Evolutionary conservation across 1,140 invertebrate genomes (phyloP).

Genomic region (Eciton burchellii): DNA sequence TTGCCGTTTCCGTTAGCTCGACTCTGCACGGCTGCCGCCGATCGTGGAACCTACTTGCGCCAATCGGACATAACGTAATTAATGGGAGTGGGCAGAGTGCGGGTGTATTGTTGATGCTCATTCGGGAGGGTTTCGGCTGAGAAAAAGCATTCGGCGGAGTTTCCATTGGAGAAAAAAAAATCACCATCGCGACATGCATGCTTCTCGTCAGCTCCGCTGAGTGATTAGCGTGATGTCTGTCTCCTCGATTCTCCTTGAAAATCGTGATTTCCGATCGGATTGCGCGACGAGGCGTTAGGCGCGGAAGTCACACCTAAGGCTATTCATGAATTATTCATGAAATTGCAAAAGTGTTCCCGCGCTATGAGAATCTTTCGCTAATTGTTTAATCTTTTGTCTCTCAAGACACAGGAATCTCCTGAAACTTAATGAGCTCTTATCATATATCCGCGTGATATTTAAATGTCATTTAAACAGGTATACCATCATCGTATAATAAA

Average conservation of each 20-base stretch:
- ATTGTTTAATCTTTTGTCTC: neutral
- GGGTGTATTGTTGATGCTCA: slow-evolving; percentile 21
- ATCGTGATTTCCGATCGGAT: neutral
- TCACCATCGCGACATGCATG: neutral
- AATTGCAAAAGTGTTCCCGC: neutral
- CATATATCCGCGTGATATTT: too few species aligned
- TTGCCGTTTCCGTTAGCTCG: neutral
- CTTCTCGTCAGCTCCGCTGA: too few species aligned
- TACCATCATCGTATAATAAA: neutral
- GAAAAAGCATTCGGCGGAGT: neutral
- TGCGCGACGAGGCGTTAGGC: neutral
- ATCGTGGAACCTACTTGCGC: neutral
- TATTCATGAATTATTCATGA: slow-evolving; percentile 35
- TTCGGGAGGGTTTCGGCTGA: neutral
- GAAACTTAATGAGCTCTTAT: neutral
- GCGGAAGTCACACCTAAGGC: neutral
- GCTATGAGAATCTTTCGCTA: neutral
- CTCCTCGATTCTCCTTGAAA: neutral
- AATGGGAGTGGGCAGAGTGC: slow-evolving; percentile 34
- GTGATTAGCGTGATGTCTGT: neutral
- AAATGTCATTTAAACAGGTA: neutral
- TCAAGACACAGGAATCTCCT: neutral
- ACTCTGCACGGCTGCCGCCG: neutral
- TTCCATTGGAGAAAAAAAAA: neutral
- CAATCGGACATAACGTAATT: slow-evolving; percentile 52